Percentiles rank a stretch among this genome's conserved stretches.
phyloP scores from a whole-genome alignment of 2,797 vertebrate genomes.

The Siniperca undulata region DNA sequence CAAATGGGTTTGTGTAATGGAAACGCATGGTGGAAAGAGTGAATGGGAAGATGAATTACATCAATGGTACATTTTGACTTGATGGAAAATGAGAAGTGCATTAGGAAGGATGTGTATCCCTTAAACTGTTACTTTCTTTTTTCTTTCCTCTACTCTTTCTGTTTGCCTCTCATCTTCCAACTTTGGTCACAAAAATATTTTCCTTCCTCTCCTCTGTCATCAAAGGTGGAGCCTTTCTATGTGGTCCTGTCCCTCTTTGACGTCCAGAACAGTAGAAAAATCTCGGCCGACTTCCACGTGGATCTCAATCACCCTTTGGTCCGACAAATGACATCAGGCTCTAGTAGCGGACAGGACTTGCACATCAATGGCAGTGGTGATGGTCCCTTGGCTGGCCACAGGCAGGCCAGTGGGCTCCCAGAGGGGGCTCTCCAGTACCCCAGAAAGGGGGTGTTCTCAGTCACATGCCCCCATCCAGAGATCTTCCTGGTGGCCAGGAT shows the following conservation, averaged over 20 bases:
- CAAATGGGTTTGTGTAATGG: constrained; percentile 61
- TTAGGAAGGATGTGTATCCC: constrained; percentile 38
- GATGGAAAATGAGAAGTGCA: constrained; percentile 57
- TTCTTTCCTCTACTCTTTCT: constrained; percentile 1
- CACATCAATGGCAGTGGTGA: constrained; percentile 84
- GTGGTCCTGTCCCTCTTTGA: constrained; percentile 94
- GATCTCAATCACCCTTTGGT: constrained; percentile 95
- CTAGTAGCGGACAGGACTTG: constrained; percentile 10
- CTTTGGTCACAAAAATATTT: constrained; percentile 8
- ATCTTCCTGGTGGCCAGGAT: constrained; percentile 97
- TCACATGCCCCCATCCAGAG: constrained; percentile 96
- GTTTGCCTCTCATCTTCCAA: neutral
- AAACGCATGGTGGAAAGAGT: constrained; percentile 55
- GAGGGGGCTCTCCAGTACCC: constrained; percentile 90
- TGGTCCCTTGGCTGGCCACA: constrained; percentile 61
- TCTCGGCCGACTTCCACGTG: constrained; percentile 96
- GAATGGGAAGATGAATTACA: constrained; percentile 54
- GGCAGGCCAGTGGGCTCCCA: constrained; percentile 80
- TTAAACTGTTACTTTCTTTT: constrained; percentile 1
- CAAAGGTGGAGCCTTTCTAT: constrained; percentile 96
- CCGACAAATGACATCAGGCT: constrained; percentile 87
- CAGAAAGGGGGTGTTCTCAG: constrained; percentile 96
- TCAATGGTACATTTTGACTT: constrained; percentile 34
- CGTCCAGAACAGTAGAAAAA: constrained; percentile 94
- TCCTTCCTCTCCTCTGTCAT: neutral